Conservation (phyloP, 2,113 vertebrate species). For the Passerina amoena region DNA sequence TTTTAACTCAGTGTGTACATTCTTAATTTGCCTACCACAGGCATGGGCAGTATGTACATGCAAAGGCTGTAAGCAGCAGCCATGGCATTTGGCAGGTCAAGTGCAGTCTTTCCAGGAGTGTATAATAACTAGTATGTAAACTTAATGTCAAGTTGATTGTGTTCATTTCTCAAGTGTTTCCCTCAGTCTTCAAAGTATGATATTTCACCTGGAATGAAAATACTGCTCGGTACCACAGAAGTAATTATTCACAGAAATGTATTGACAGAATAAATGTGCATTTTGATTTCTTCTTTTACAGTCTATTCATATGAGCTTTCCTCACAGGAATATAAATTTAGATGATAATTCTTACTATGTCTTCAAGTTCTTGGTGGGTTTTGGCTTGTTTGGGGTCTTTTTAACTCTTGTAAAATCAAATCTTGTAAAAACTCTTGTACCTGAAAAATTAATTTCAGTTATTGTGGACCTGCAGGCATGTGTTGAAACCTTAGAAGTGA, state of each 20-base stretch:
- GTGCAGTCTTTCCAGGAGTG: background rate
- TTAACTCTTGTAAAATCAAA: background rate
- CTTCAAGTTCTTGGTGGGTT: background rate
- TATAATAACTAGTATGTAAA: background rate
- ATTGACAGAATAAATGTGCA: background rate
- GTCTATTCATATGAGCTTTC: background rate
- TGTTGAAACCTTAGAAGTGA: constrained; percentile 79
- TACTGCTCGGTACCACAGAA: background rate
- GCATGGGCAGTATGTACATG: background rate
- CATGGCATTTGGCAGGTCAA: background rate
- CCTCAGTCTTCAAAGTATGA: background rate
- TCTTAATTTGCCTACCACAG: background rate
- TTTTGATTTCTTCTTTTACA: background rate
- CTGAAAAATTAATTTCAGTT: background rate
- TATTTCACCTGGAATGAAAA: background rate
- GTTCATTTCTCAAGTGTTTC: background rate
- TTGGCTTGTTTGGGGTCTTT: fast-evolving
- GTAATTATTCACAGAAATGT: background rate
- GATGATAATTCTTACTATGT: background rate
- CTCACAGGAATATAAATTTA: background rate
- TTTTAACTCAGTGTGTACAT: background rate
- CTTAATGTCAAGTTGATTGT: background rate
- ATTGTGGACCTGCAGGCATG: constrained; percentile 71
- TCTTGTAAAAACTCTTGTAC: background rate
- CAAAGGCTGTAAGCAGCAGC: background rate